Evolutionary conservation across 2,888 invertebrate species (phyloP).

Genomic region (Hydraecia micacea): DNA sequence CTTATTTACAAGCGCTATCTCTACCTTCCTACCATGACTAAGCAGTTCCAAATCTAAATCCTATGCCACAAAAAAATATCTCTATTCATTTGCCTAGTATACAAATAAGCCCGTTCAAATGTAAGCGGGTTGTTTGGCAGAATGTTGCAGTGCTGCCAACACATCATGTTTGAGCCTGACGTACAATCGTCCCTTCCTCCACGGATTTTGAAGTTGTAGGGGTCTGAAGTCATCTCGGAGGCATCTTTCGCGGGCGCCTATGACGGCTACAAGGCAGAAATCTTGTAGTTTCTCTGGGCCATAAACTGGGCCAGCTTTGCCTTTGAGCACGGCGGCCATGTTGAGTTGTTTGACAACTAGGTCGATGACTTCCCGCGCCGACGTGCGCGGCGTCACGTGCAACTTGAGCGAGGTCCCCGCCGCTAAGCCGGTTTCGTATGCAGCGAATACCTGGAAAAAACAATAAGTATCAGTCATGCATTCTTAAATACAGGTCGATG

Average conservation of each 20-base stretch:
- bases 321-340: conserved; percentile 96
- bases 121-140: conserved; percentile 94
- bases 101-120: conserved; percentile 80
- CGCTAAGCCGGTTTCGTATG: conserved; percentile 98
- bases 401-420: conserved; percentile 98
- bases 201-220: conserved; percentile 97
- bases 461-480: conserved; percentile 29
- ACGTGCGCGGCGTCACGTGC: conserved; percentile 97
- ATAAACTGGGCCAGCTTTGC: conserved; percentile 96
- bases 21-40: conserved; percentile 60
- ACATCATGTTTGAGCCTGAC: conserved; percentile 97
- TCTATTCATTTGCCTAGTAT: conserved; percentile 53
- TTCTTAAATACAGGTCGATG: conserved; percentile 25
- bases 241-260: conserved; percentile 98
- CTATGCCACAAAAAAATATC: conserved; percentile 63
- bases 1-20: conserved; percentile 39
- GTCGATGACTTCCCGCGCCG: conserved; percentile 98
- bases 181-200: conserved; percentile 98
- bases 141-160: conserved; percentile 96
- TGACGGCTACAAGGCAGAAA: conserved; percentile 98
- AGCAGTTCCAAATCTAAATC: conserved; percentile 66
- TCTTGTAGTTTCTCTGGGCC: conserved; percentile 95
- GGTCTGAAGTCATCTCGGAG: conserved; percentile 98
- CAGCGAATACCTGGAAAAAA: conserved; percentile 95
- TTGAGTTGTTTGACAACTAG: conserved; percentile 98